Percentiles rank a stretch among this genome's conserved stretches.
phyloP scores from a whole-genome alignment of 2,113 vertebrate genomes.

The Hydrolagus affinis region DNA sequence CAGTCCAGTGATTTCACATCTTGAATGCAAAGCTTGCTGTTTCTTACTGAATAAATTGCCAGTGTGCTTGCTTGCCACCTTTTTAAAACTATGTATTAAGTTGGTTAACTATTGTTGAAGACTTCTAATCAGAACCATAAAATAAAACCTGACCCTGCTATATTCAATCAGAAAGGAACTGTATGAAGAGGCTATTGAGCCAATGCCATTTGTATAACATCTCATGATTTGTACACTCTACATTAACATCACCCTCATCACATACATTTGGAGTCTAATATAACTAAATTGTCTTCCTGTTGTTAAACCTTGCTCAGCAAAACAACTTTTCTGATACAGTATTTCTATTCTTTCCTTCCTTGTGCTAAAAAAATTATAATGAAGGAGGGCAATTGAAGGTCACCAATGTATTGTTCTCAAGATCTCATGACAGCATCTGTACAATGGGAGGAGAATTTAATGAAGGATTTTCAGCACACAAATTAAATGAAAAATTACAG shows the following conservation, averaged over 20 bases:
- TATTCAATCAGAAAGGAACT: neutral
- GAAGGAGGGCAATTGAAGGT: neutral
- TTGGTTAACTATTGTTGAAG: neutral
- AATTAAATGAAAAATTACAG: neutral
- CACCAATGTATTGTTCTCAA: neutral
- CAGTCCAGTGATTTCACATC: neutral
- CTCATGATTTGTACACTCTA: too few species aligned
- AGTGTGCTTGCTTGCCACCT: neutral
- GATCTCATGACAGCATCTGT: neutral
- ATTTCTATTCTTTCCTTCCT: neutral
- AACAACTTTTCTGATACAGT: neutral
- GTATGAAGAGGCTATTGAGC: neutral
- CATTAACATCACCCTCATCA: too few species aligned
- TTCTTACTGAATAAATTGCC: neutral
- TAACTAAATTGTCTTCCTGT: neutral
- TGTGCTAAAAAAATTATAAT: neutral
- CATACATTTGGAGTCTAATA: neutral
- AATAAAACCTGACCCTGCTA: neutral
- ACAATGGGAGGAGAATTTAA: neutral
- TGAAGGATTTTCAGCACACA: neutral
- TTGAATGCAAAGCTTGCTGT: neutral
- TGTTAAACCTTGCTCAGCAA: neutral
- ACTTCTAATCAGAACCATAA: neutral
- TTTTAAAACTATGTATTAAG: neutral
- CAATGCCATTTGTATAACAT: neutral